A percentile compares a stretch with the other conserved stretches of the same genome.
phyloP scores from a whole-genome alignment of 1,140 invertebrate species.

The Parasteatoda tepidariorum region DNA sequence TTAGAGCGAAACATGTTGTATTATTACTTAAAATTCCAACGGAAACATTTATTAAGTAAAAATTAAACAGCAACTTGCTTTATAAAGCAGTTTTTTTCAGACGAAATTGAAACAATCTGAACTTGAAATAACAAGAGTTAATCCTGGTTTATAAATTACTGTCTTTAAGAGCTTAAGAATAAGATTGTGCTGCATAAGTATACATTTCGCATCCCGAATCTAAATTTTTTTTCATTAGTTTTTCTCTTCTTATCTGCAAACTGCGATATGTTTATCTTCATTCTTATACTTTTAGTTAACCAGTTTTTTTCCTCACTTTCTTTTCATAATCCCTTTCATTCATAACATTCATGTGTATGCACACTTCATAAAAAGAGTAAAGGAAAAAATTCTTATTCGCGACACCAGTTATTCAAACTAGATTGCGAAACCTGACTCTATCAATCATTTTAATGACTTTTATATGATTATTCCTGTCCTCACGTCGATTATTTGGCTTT shows the following conservation, averaged over 20 bases:
- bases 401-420: conserved; percentile 20
- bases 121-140: conserved; percentile 13
- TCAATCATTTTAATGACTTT: conserved; percentile 56
- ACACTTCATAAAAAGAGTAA: background rate
- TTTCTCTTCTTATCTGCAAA: conserved; percentile 21
- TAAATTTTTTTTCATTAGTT: background rate
- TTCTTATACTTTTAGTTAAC: conserved; percentile 10
- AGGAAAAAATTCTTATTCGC: conserved; percentile 7
- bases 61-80: too few relatives aligned
- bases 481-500: conserved; percentile 39
- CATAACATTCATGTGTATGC: conserved; percentile 9
- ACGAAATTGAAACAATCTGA: background rate
- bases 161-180: conserved; percentile 24
- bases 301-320: background rate
- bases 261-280: conserved; percentile 39
- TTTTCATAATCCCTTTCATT: conserved; percentile 29
- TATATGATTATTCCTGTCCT: conserved; percentile 41
- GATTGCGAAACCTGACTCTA: conserved; percentile 17
- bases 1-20: too few relatives aligned
- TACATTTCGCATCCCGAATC: background rate
- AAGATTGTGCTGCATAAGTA: background rate
- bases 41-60: too few relatives aligned
- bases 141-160: conserved; percentile 40
- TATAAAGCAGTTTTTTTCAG: too few relatives aligned
- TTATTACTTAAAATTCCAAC: too few relatives aligned